Evolutionary conservation across 2,797 vertebrate genomes (phyloP).

Genomic region (Mus minutoides): DNA sequence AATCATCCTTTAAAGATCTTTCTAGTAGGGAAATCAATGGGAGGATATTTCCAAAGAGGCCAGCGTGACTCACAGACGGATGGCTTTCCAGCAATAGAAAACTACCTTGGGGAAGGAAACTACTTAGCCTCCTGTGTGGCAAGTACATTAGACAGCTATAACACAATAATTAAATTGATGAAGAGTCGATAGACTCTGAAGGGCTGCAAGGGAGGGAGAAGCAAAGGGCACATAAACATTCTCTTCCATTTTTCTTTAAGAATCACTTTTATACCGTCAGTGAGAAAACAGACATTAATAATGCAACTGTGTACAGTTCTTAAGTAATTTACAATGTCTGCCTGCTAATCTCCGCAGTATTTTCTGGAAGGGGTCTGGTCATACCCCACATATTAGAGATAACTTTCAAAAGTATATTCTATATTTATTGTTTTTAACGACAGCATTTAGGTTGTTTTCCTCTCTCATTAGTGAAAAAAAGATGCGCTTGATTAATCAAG

Average conservation of each 20-base stretch:
- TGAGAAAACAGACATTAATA: constrained; percentile 49
- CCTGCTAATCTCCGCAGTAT: not conserved
- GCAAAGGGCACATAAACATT: constrained; percentile 23
- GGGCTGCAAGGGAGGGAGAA: not conserved
- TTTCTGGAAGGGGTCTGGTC: not conserved
- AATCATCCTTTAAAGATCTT: constrained; percentile 67
- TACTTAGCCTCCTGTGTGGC: constrained; percentile 76
- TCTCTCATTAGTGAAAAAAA: not conserved
- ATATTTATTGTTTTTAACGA: constrained; percentile 28
- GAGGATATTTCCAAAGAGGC: constrained; percentile 68
- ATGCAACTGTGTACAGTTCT: not conserved
- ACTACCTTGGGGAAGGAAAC: constrained; percentile 77
- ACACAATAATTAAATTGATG: constrained; percentile 79
- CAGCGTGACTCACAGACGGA: constrained; percentile 52
- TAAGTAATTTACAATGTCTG: constrained; percentile 31
- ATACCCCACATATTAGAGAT: not conserved
- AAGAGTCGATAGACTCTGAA: constrained; percentile 68
- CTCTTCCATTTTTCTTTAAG: constrained; percentile 40
- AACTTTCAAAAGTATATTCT: not conserved
- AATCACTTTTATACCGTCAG: constrained; percentile 18
- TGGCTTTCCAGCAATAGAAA: constrained; percentile 67
- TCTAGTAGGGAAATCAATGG: constrained; percentile 71
- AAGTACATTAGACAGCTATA: constrained; percentile 74
- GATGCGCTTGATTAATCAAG: not conserved
- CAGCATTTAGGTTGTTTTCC: not conserved